phyloP scores from a whole-genome alignment of 2,888 invertebrate genomes.

The Protodeltote pygarga region DNA sequence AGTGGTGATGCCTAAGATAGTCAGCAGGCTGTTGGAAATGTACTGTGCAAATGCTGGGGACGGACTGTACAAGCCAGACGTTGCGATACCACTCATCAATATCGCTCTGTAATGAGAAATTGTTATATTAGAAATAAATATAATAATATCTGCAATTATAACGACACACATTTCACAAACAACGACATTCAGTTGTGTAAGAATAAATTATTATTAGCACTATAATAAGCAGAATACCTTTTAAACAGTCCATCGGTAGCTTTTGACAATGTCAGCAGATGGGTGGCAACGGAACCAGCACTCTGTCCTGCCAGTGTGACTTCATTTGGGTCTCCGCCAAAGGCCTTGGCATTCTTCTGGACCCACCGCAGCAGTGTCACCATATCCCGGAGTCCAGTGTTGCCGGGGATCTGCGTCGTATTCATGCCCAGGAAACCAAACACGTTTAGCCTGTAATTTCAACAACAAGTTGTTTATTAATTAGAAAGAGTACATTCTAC shows the following conservation, averaged over 20 bases:
- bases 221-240: constrained; percentile 52
- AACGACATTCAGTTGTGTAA: too few species aligned
- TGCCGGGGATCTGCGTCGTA: constrained; percentile 73
- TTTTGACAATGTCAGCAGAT: constrained; percentile 70
- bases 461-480: background rate
- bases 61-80: constrained; percentile 62
- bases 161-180: too few species aligned
- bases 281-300: constrained; percentile 71
- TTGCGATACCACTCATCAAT: constrained; percentile 72
- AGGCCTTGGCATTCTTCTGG: constrained; percentile 65
- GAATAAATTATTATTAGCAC: too few species aligned
- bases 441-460: constrained; percentile 70
- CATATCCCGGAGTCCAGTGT: constrained; percentile 78
- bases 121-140: too few species aligned
- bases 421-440: constrained; percentile 79
- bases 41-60: constrained; percentile 65
- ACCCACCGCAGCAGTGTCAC: constrained; percentile 78
- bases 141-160: too few species aligned
- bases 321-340: constrained; percentile 75
- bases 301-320: constrained; percentile 80
- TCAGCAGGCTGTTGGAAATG: constrained; percentile 59
- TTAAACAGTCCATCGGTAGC: constrained; percentile 69
- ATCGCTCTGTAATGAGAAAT: constrained; percentile 65
- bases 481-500: background rate
- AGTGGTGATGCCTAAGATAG: constrained; percentile 75